A percentile compares a stretch with the other conserved stretches of the same genome.
Conservation (phyloP, 2,797 vertebrate species). For the Enteromius treurensis region DNA sequence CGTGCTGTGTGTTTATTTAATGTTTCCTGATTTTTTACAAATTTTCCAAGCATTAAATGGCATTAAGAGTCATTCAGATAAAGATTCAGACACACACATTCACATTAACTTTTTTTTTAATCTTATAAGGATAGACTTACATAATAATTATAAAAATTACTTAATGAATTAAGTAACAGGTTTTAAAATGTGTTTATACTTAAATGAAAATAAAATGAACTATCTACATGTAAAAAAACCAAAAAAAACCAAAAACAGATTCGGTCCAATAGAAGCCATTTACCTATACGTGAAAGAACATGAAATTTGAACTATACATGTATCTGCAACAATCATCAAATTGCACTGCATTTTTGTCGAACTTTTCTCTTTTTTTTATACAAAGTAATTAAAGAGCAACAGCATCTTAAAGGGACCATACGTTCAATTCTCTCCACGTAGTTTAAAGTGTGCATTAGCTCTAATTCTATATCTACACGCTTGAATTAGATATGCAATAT, state of each 20-base stretch:
- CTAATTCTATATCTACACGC: conserved; percentile 51
- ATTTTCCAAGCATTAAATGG: not conserved
- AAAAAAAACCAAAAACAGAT: conserved; percentile 68
- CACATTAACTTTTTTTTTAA: conserved; percentile 86
- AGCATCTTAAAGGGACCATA: conserved; percentile 87
- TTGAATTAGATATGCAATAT: conserved; percentile 57
- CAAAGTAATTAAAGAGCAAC: conserved; percentile 70
- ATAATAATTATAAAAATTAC: conserved; percentile 93
- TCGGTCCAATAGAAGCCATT: conserved; percentile 79
- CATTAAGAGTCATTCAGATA: not conserved
- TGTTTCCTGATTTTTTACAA: not conserved
- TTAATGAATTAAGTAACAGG: conserved; percentile 88
- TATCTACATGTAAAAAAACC: conserved; percentile 83
- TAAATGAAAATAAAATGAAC: conserved; percentile 89
- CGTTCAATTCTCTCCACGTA: conserved; percentile 33
- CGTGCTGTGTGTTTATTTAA: not conserved
- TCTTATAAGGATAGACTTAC: conserved; percentile 90
- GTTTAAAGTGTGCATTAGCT: conserved; percentile 41
- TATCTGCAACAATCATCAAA: conserved; percentile 78
- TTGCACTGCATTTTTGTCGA: conserved; percentile 71
- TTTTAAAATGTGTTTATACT: conserved; percentile 86
- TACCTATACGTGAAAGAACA: conserved; percentile 82
- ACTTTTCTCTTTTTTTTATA: conserved; percentile 54
- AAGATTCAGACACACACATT: conserved; percentile 63
- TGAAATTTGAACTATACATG: conserved; percentile 82